These are phyloP conservation scores for Vulpes lagopus DNA, from an alignment of 2,113 vertebrate species.

Conservation along the genomic window DNA sequence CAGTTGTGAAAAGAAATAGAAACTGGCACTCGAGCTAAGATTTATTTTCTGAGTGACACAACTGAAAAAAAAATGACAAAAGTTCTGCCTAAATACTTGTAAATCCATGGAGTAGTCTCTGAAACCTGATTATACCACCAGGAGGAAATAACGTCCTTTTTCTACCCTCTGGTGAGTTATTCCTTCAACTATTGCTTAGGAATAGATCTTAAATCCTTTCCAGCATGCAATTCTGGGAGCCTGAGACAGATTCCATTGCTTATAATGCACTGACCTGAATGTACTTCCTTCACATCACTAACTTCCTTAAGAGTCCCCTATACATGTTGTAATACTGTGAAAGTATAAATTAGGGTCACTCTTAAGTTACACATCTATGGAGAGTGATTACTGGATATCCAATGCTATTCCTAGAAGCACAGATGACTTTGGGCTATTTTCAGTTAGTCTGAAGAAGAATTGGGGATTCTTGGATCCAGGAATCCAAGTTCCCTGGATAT, in stretches of 20 bases:
- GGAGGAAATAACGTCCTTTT: not conserved
- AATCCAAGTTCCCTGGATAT: not conserved
- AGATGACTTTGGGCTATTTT: not conserved
- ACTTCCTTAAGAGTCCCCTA: not conserved
- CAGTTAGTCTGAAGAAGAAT: not conserved
- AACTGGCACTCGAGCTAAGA: not conserved
- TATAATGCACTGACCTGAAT: not conserved
- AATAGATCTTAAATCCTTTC: not conserved
- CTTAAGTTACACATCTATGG: not conserved
- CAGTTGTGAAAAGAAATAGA: constrained; percentile 23
- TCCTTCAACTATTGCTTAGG: not conserved
- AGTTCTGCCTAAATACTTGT: not conserved
- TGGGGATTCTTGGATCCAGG: not conserved
- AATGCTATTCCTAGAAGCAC: not conserved
- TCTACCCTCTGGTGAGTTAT: not conserved
- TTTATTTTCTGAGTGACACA: constrained; percentile 20
- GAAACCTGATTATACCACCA: not conserved
- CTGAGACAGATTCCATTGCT: not conserved
- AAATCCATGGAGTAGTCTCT: not conserved
- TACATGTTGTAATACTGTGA: not conserved
- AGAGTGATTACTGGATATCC: not conserved
- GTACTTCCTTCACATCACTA: not conserved
- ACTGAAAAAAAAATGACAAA: constrained; percentile 26
- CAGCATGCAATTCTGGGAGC: not conserved
- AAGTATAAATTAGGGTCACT: not conserved